These are phyloP conservation scores for Rhynchophorus ferrugineus DNA, from an alignment of 1,140 invertebrate genomes.

Conservation along the genomic window DNA sequence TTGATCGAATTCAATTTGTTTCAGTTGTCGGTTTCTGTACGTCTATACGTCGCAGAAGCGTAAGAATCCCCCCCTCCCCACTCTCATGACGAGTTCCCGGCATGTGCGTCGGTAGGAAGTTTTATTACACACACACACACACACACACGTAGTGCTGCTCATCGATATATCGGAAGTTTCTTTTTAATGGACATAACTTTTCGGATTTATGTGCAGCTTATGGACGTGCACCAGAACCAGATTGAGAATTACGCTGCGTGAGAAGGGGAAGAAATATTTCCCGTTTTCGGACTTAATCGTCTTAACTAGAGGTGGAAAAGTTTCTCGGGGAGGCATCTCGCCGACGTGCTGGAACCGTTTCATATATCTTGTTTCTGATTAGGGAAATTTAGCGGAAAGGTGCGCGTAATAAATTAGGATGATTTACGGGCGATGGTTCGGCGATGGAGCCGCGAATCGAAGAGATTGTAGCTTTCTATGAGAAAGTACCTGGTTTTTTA, in stretches of 20 bases:
- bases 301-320: neutral
- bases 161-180: conserved; percentile 2
- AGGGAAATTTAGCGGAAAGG: too few species aligned
- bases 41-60: neutral
- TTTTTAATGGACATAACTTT: conserved; percentile 17
- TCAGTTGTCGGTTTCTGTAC: conserved; percentile 7
- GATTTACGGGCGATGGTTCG: too few species aligned
- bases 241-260: neutral
- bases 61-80: too few species aligned
- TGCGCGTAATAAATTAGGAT: too few species aligned
- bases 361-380: neutral
- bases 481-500: too few species aligned
- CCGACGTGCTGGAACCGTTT: too few species aligned
- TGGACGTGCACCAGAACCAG: neutral
- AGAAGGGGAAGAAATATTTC: neutral
- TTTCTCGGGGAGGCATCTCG: neutral
- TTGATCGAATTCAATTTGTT: conserved; percentile 17
- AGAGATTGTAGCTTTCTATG: too few species aligned
- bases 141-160: too few species aligned
- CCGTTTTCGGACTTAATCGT: neutral
- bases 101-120: conserved; percentile 11
- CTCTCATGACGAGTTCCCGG: conserved; percentile 9
- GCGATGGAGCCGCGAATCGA: too few species aligned
- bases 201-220: conserved; percentile 6
- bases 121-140: conserved; percentile 10